Evolutionary conservation across 2,113 vertebrate species (phyloP).

Genomic region (Dicentrarchus labrax): DNA sequence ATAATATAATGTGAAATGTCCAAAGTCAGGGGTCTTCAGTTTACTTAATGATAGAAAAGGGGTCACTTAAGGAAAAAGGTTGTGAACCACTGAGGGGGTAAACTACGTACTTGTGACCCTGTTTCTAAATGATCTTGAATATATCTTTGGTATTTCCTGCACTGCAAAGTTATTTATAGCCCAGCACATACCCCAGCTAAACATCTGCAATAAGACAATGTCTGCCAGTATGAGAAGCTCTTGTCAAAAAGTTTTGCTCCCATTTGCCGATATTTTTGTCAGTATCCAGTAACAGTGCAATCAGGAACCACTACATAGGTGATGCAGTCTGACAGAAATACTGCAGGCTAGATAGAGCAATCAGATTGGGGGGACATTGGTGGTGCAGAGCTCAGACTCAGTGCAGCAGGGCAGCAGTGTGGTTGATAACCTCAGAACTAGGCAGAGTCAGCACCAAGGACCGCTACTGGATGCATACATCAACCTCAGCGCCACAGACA

Average conservation of each 20-base stretch:
- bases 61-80: too few species aligned
- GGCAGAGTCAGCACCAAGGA: constrained; percentile 9
- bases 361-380: not conserved
- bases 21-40: too few species aligned
- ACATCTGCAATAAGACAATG: not conserved
- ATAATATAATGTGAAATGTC: too few species aligned
- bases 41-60: too few species aligned
- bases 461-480: not conserved
- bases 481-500: not conserved
- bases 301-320: not conserved
- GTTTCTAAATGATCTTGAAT: too few species aligned
- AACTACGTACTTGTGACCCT: too few species aligned
- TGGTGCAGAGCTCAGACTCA: too few species aligned
- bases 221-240: not conserved
- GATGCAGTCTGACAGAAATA: not conserved
- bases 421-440: not conserved
- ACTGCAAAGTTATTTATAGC: not conserved
- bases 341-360: not conserved
- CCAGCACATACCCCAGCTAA: too few species aligned
- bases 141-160: not conserved
- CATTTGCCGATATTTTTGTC: not conserved
- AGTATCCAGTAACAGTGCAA: too few species aligned
- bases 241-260: not conserved
- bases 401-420: not conserved
- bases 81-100: too few species aligned